These are phyloP conservation scores for Ophraella communa DNA, from an alignment of 2,888 invertebrate species.

Conservation along the genomic window DNA sequence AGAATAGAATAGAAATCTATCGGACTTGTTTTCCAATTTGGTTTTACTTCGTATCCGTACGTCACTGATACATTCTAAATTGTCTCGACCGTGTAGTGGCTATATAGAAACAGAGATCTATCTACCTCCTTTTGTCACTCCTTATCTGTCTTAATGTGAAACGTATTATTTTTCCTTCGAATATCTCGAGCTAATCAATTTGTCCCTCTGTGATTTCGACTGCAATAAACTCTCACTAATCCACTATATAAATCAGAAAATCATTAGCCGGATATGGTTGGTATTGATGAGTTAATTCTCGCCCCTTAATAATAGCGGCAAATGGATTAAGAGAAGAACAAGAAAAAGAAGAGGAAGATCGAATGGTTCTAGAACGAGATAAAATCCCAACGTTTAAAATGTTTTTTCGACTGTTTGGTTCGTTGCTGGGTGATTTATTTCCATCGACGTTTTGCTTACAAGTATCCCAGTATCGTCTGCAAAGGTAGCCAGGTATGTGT, in stretches of 20 bases:
- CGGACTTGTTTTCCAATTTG: neutral
- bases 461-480: too few species aligned
- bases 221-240: slow-evolving; percentile 22
- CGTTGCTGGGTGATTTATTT: too few species aligned
- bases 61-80: neutral
- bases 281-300: neutral
- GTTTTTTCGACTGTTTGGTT: too few species aligned
- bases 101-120: slow-evolving; percentile 28
- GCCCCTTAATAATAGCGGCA: too few species aligned
- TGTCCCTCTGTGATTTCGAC: slow-evolving; percentile 25
- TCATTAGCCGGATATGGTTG: slow-evolving; percentile 10
- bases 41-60: neutral
- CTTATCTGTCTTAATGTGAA: slow-evolving; percentile 19
- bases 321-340: too few species aligned
- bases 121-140: slow-evolving; percentile 20
- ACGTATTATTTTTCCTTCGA: slow-evolving; percentile 13
- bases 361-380: too few species aligned
- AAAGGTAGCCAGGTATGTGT: too few species aligned
- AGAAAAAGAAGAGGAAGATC: too few species aligned
- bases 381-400: too few species aligned
- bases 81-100: neutral
- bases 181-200: slow-evolving; percentile 27
- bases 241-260: slow-evolving; percentile 15
- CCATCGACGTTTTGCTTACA: too few species aligned
- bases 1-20: too few species aligned